Conservation (phyloP, 2,797 vertebrate genomes). For the Hypotaenidia okinawae region DNA sequence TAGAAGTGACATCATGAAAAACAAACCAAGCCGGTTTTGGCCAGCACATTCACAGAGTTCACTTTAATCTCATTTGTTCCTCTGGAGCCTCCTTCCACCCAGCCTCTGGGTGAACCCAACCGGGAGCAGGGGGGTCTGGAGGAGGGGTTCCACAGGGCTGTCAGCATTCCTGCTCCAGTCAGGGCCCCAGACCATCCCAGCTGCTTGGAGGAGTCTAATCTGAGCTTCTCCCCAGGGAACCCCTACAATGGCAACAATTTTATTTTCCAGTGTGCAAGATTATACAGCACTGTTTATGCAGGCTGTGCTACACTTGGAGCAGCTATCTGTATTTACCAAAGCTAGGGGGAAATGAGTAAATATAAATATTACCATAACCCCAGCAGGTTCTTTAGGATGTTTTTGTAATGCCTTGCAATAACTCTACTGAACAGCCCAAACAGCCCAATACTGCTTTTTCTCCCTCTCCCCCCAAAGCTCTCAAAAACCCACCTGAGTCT, state of each 20-base stretch:
- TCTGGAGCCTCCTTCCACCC: not conserved
- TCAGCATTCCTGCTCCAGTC: conserved; percentile 45
- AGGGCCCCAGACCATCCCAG: conserved; percentile 52
- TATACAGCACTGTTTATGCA: not conserved
- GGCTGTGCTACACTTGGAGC: not conserved
- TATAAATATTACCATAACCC: not conserved
- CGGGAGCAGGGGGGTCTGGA: not conserved
- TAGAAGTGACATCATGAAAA: conserved; percentile 69
- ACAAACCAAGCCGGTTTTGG: conserved; percentile 14
- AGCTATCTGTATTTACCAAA: conserved; percentile 3
- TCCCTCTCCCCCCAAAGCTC: not conserved
- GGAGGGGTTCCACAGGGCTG: not conserved
- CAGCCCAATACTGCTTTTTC: not conserved
- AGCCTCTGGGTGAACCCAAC: conserved; percentile 19
- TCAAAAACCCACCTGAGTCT: not conserved
- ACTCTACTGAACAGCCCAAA: not conserved
- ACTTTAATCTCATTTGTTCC: not conserved
- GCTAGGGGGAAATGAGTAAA: not conserved
- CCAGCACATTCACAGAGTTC: not conserved
- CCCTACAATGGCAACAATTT: not conserved
- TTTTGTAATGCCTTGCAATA: not conserved
- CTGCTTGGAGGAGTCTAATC: conserved; percentile 11
- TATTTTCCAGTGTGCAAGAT: conserved; percentile 26
- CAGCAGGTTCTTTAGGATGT: not conserved
- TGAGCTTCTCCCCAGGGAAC: conserved; percentile 32